These are phyloP conservation scores for Cygnus olor DNA, from an alignment of 2,797 vertebrate genomes.

Conservation along the genomic window DNA sequence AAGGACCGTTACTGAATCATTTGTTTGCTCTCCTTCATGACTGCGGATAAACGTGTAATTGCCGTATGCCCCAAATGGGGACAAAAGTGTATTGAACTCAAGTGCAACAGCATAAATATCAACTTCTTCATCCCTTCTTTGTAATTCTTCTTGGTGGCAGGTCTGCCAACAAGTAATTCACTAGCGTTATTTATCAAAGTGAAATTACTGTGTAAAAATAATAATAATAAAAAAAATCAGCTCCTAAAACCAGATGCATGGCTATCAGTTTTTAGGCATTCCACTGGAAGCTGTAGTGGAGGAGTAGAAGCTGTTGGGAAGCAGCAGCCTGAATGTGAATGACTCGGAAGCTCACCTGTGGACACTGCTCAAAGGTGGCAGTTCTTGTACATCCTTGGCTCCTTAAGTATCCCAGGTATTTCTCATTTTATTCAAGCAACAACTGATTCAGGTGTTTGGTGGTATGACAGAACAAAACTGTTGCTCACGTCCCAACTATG, in stretches of 20 bases:
- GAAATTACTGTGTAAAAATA: not conserved
- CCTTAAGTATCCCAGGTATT: not conserved
- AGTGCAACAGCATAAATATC: fast-evolving
- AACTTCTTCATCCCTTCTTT: not conserved
- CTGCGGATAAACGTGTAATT: fast-evolving
- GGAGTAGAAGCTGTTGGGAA: not conserved
- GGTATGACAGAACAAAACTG: not conserved
- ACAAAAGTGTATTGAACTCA: not conserved
- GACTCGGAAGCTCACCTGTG: fast-evolving
- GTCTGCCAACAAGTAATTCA: not conserved
- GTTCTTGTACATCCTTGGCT: not conserved
- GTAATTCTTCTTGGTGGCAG: not conserved
- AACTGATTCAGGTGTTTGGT: not conserved
- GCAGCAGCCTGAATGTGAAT: fast-evolving
- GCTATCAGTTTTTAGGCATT: not conserved
- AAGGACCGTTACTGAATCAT: not conserved
- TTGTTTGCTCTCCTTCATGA: not conserved
- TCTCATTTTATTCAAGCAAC: not conserved
- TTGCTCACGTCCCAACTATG: not conserved
- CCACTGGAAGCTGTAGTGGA: not conserved
- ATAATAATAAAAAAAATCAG: not conserved
- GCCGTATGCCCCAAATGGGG: not conserved
- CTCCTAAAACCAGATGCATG: not conserved
- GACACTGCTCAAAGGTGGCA: not conserved
- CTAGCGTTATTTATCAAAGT: not conserved